Conservation (phyloP, 2,888 invertebrate species). For the Nymphalis urticae region DNA sequence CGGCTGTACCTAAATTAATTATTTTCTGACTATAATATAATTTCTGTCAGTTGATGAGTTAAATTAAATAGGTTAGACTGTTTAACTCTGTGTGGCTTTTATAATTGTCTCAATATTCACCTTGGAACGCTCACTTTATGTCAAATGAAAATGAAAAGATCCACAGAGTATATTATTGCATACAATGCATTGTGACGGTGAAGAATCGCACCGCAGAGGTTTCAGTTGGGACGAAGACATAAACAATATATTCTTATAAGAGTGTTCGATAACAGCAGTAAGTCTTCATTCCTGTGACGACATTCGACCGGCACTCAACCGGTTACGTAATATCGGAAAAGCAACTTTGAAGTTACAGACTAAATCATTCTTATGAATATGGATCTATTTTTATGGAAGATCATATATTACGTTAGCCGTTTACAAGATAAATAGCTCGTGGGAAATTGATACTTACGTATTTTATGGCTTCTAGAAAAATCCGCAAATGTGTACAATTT, state of each 20-base stretch:
- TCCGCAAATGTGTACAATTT: background rate
- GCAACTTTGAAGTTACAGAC: constrained; percentile 29
- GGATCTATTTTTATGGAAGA: constrained; percentile 22
- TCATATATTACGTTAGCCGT: constrained; percentile 10
- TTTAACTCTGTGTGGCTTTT: no score
- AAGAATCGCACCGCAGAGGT: constrained; percentile 9
- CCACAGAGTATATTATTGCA: constrained; percentile 2
- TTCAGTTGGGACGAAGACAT: constrained; percentile 41
- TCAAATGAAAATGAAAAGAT: background rate
- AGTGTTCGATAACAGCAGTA: constrained; percentile 62
- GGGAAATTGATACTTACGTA: constrained; percentile 1
- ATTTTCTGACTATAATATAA: no score
- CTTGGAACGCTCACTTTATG: no score
- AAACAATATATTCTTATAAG: constrained; percentile 73
- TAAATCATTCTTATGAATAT: constrained; percentile 33
- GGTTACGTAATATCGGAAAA: constrained; percentile 52
- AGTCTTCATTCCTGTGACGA: constrained; percentile 62
- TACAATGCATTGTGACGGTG: constrained; percentile 13
- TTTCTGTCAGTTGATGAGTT: no score
- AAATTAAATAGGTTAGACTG: no score
- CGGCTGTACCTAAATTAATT: no score
- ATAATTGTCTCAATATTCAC: no score
- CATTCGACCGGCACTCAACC: constrained; percentile 42
- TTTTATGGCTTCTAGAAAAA: constrained; percentile 8
- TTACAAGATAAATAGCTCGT: constrained; percentile 7